A percentile compares a stretch with the other conserved stretches of the same genome.
Evolutionary conservation across 2,888 invertebrate species (phyloP).

Genomic region (Theodoxus fluviatilis): DNA sequence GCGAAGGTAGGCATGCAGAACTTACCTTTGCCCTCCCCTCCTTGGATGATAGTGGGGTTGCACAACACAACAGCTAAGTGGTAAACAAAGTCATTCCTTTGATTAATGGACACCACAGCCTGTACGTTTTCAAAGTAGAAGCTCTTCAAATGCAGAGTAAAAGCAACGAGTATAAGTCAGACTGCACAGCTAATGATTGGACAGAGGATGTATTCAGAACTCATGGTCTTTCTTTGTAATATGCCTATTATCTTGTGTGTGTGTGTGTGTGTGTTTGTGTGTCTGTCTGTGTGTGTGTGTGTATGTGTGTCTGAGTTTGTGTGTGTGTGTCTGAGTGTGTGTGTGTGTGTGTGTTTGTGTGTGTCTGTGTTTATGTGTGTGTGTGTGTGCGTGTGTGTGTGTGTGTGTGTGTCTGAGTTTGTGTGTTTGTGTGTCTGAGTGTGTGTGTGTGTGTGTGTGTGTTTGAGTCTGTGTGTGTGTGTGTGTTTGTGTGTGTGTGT

Average conservation of each 20-base stretch:
- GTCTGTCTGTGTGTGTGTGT: neutral
- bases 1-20: slow-evolving; percentile 34
- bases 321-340: neutral
- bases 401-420: slow-evolving; percentile 2
- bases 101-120: too few species aligned
- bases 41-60: too few species aligned
- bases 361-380: neutral
- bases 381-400: slow-evolving; percentile 3
- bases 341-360: neutral
- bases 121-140: too few species aligned
- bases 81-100: too few species aligned
- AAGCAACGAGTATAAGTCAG: too few species aligned
- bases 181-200: too few species aligned
- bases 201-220: neutral
- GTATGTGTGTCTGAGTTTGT: neutral
- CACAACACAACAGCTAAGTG: too few species aligned
- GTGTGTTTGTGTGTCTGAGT: neutral
- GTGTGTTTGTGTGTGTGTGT: neutral
- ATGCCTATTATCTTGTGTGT: slow-evolving; percentile 23
- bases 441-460: slow-evolving; percentile 13
- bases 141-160: too few species aligned
- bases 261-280: neutral
- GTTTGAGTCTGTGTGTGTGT: slow-evolving; percentile 12
- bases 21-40: too few species aligned
- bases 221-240: neutral